Conservation (phyloP, 2,113 vertebrate species). For the Lasiurus cinereus region DNA sequence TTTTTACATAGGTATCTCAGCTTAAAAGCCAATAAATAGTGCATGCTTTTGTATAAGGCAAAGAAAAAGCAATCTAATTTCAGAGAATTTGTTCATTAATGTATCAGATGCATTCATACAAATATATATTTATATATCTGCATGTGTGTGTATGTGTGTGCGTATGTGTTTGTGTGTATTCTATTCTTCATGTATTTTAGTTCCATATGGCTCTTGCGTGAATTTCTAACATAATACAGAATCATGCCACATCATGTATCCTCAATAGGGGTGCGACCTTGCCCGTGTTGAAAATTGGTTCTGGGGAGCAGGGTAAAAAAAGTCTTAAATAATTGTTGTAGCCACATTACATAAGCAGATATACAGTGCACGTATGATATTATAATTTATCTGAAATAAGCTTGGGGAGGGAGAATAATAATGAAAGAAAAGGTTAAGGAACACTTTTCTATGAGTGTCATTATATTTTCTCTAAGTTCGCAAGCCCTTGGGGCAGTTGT, state of each 20-base stretch:
- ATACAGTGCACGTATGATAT: background rate
- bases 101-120: background rate
- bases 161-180: too few relatives aligned
- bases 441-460: background rate
- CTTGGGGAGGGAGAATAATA: background rate
- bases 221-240: background rate
- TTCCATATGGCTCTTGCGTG: background rate
- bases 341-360: constrained; percentile 5
- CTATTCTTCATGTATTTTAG: background rate
- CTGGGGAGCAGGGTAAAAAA: background rate
- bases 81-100: constrained; percentile 27
- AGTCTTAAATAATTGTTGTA: background rate
- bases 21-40: background rate
- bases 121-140: background rate
- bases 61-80: background rate
- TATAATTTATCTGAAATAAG: background rate
- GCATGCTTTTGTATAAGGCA: background rate
- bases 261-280: background rate
- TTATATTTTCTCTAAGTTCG: background rate
- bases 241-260: background rate
- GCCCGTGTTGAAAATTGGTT: background rate
- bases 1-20: constrained; percentile 43
- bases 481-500: background rate
- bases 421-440: background rate
- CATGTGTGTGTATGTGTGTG: too few relatives aligned